Percentiles rank a stretch among this genome's conserved stretches.
Evolutionary conservation across 2,797 vertebrate genomes (phyloP).

Genomic region (Craterocephalus amniculus): DNA sequence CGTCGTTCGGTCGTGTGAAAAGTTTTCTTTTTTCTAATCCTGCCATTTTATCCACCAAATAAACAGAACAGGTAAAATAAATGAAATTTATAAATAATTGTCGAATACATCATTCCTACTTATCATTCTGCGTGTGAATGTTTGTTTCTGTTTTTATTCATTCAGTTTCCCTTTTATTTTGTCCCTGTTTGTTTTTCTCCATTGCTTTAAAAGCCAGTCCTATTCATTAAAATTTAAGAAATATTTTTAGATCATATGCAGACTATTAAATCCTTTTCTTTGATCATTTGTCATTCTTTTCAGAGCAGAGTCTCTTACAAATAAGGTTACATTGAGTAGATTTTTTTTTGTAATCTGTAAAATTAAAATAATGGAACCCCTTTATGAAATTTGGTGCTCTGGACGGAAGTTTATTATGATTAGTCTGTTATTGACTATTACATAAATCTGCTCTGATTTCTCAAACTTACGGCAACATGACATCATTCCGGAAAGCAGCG

Average conservation of each 20-base stretch:
- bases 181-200: not conserved
- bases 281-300: not conserved
- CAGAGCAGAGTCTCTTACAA: not conserved
- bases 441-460: conserved; percentile 41
- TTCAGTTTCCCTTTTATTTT: not conserved
- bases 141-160: not conserved
- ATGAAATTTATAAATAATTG: not conserved
- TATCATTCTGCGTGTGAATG: not conserved
- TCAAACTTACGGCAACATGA: conserved; percentile 62
- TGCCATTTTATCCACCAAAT: not conserved
- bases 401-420: not conserved
- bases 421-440: not conserved
- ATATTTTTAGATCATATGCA: not conserved
- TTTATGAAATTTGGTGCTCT: not conserved
- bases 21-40: not conserved
- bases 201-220: not conserved
- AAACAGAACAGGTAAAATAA: not conserved
- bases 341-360: not conserved
- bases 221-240: not conserved
- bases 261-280: too few relatives aligned
- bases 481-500: conserved; percentile 77
- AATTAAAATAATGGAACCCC: not conserved
- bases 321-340: not conserved
- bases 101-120: too few relatives aligned
- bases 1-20: too few relatives aligned